Evolutionary conservation across 2,888 invertebrate species (phyloP).

Genomic region (Ferrisia virgata): DNA sequence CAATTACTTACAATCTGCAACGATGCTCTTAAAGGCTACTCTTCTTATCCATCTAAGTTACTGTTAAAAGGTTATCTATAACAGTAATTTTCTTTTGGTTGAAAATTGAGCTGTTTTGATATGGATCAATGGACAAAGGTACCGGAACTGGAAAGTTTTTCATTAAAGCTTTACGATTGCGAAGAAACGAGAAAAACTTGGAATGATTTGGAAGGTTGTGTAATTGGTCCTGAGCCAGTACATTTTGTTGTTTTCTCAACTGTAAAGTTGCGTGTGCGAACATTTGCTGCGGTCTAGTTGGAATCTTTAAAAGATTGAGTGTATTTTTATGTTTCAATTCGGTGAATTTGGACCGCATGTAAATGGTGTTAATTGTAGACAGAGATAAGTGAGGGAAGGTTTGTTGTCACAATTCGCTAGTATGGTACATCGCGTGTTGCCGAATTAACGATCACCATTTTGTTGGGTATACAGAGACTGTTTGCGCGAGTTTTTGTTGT

Average conservation of each 20-base stretch:
- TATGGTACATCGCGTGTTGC: neutral
- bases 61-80: no score
- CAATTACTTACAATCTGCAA: no score
- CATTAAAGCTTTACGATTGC: neutral
- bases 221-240: conserved; percentile 17
- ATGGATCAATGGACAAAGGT: no score
- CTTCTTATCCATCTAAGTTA: no score
- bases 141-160: neutral
- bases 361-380: no score
- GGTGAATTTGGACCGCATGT: neutral
- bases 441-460: neutral
- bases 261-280: neutral
- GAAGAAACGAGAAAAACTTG: neutral
- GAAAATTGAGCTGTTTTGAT: no score
- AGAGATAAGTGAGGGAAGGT: neutral
- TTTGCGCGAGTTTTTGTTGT: neutral
- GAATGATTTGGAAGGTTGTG: conserved; percentile 7
- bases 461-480: neutral
- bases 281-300: neutral
- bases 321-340: neutral
- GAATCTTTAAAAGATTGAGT: neutral
- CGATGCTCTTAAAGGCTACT: no score
- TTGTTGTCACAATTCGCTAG: neutral
- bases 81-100: no score
- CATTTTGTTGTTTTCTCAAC: neutral